A percentile compares a stretch with the other conserved stretches of the same genome.
Evolutionary conservation across 2,113 vertebrate genomes (phyloP).

Genomic region (Cyanoderma ruficeps): DNA sequence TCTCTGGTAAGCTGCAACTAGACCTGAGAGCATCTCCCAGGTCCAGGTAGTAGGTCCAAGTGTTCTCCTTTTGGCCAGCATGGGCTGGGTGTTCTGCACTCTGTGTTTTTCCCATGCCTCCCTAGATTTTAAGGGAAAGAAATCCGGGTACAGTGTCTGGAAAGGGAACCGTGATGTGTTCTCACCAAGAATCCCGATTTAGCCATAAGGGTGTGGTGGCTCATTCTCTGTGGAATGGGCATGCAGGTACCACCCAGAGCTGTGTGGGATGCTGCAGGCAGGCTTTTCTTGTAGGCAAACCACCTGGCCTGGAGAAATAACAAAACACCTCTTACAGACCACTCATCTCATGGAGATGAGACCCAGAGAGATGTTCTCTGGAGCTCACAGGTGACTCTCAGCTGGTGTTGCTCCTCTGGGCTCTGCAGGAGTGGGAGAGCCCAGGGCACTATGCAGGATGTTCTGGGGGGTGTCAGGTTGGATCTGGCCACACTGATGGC

Average conservation of each 20-base stretch:
- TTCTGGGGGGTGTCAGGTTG: background rate
- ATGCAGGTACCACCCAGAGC: background rate
- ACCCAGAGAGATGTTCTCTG: background rate
- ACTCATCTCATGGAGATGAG: accelerated
- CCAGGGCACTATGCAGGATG: background rate
- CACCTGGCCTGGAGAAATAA: background rate
- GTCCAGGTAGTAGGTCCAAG: accelerated
- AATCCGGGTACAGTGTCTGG: background rate
- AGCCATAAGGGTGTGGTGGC: background rate
- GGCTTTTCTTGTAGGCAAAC: background rate
- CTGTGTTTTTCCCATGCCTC: background rate
- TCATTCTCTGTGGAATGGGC: accelerated
- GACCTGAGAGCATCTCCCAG: background rate
- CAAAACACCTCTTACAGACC: background rate
- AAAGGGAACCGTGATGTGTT: background rate
- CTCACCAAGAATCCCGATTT: background rate
- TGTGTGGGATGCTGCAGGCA: background rate
- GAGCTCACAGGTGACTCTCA: accelerated
- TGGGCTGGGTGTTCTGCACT: background rate
- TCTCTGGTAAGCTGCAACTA: background rate
- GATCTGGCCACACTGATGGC: accelerated
- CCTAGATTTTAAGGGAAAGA: background rate
- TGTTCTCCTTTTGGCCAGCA: background rate
- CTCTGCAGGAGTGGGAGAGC: background rate
- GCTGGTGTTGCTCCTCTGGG: background rate